Evolutionary conservation across 2,113 vertebrate genomes (phyloP), one percentile per base, ranked within the genome.

Genomic region (Myiagra hebetior): DNA sequence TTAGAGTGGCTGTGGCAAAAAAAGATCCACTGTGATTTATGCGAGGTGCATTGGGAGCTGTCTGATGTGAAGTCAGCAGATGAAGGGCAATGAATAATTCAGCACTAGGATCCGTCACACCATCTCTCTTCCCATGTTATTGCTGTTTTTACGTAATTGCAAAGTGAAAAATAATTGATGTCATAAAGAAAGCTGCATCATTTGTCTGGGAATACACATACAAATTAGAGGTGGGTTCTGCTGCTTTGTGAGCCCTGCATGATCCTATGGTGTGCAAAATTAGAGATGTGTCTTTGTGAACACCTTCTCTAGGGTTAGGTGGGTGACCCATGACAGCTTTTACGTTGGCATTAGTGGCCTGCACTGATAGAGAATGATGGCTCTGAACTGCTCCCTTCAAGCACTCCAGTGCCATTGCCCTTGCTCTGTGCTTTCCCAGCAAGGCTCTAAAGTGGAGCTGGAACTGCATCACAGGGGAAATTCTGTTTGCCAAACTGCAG

Each of bases 81-180:
- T 95, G 95, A 97, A 97, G 97, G 97, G 80, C 30, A 91, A 98
- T 98, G 97, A 98, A 98, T 98, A 98, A 98, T 98, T 98, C 97
- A 98, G 96, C 83, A 57, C 49, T 21, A 7, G 63, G 94, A 97
- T 97, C 97, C 95, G 87, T 98, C 68, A 77, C 96, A 97, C 98
- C 96, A 97, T 97, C 97, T 97, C 95, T 94, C 96, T 97, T 95
- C 84, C 95, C 95, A 15, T 91, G 95, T 97, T 97, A 97, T 95
- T 97, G 95, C 97, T 98, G 93, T 96, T 98, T 98, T 98, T 98
- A 98, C 63, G 67, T 98, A 98, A 98, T 97, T 97, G 95, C 97
- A 94, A 98, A 98, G 95, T 93, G 96, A 97, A 98, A 98, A 97
- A 97, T 96, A 98, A 98, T 98, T 97, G 97, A 98, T 97, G 93